Conservation (phyloP, 2,888 invertebrate species). For the Volucella zonaria region DNA sequence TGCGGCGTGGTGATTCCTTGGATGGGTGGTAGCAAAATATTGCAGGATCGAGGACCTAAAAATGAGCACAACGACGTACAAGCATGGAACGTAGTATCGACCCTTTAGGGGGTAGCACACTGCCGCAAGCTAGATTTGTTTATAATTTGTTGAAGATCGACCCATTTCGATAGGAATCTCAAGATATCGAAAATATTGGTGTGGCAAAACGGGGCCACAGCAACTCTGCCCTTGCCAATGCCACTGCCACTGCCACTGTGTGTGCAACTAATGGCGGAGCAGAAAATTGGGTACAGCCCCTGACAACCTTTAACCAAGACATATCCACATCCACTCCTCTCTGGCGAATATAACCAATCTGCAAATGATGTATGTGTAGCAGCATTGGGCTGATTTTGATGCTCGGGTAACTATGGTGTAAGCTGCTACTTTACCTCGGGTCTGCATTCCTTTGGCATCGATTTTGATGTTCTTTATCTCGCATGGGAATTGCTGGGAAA, state of each 20-base stretch:
- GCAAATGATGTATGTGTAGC: conserved; percentile 63
- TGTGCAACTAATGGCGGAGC: conserved; percentile 40
- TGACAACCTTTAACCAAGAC: too few species aligned
- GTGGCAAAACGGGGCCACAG: conserved; percentile 13
- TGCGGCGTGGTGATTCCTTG: conserved; percentile 2
- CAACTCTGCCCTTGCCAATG: neutral
- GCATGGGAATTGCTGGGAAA: conserved; percentile 49
- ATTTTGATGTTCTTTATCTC: conserved; percentile 38
- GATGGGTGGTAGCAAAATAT: conserved; percentile 8
- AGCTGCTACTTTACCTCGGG: conserved; percentile 49
- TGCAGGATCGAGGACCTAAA: conserved; percentile 42
- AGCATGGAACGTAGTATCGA: conserved; percentile 20
- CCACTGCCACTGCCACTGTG: too few species aligned
- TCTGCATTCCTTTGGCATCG: conserved; percentile 66
- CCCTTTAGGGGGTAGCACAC: conserved; percentile 39
- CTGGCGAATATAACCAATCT: conserved; percentile 18
- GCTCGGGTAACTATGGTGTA: conserved; percentile 41
- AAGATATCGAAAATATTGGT: conserved; percentile 61
- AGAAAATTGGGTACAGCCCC: neutral
- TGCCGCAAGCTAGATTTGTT: conserved; percentile 72
- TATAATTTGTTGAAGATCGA: conserved; percentile 73
- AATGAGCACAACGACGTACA: conserved; percentile 46
- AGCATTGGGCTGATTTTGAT: conserved; percentile 12
- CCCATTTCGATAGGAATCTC: conserved; percentile 61
- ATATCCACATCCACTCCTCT: neutral